Conservation (phyloP, 2,888 invertebrate genomes). For the Harmothoe impar region DNA sequence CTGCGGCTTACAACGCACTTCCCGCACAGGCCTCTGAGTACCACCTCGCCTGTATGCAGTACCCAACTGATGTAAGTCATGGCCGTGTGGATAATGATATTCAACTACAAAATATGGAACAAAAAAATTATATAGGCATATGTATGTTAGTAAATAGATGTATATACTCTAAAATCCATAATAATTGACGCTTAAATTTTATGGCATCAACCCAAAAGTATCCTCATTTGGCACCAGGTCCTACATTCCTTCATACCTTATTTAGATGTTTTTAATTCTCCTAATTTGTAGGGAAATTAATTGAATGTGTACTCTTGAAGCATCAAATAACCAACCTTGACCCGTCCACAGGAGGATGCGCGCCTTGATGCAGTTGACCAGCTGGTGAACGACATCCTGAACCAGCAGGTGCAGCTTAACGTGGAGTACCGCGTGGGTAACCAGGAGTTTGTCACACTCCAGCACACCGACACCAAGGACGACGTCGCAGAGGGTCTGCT, state of each 20-base stretch:
- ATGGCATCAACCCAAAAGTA: no score
- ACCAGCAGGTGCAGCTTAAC: slow-evolving; percentile 90
- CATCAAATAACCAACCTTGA: no score
- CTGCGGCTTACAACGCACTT: slow-evolving; percentile 89
- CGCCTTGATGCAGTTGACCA: slow-evolving; percentile 89
- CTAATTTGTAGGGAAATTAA: no score
- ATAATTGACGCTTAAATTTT: no score
- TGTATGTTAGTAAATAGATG: no score
- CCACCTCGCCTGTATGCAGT: slow-evolving; percentile 90
- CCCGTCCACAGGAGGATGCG: slow-evolving; percentile 89
- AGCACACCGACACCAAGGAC: slow-evolving; percentile 84
- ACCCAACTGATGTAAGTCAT: slow-evolving; percentile 91
- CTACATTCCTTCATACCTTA: no score
- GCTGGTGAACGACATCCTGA: slow-evolving; percentile 87
- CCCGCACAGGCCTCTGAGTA: slow-evolving; percentile 91
- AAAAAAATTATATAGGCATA: background rate
- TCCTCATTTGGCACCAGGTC: no score
- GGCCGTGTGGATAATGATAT: background rate
- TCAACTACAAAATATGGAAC: background rate
- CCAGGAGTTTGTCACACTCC: slow-evolving; percentile 78
- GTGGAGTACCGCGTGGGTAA: slow-evolving; percentile 88
- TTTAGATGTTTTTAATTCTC: no score
- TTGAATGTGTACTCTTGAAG: no score
- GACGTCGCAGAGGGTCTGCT: slow-evolving; percentile 92
- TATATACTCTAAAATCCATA: no score